Evolutionary conservation across 2,888 invertebrate species (phyloP).

Genomic region (Pantelozetes paolii): DNA sequence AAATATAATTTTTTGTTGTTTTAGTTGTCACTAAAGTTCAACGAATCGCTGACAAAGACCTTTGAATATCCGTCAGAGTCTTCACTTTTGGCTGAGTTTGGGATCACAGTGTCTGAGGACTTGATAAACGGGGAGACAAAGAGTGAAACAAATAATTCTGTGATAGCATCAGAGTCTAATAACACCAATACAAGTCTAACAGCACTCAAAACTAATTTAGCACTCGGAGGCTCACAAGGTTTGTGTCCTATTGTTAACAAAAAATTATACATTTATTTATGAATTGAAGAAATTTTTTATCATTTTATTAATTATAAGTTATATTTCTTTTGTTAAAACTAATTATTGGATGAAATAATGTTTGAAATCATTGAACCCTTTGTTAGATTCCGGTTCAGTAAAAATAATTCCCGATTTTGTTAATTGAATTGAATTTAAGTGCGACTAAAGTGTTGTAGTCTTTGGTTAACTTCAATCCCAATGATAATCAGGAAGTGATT

Average conservation of each 20-base stretch:
- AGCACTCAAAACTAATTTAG: conserved; percentile 11
- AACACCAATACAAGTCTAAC: neutral
- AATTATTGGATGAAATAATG: neutral
- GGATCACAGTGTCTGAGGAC: neutral
- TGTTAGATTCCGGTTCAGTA: neutral
- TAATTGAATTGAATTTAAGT: neutral
- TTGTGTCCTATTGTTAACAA: neutral
- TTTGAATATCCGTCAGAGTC: conserved; percentile 92
- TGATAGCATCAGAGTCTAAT: conserved; percentile 18
- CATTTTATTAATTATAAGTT: neutral
- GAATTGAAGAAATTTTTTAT: no score
- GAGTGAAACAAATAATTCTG: conserved; percentile 22
- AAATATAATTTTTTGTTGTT: neutral
- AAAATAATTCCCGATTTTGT: neutral
- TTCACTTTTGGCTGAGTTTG: conserved; percentile 65
- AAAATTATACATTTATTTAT: no score
- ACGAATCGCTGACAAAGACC: conserved; percentile 77
- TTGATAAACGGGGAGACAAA: neutral
- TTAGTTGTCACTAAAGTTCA: conserved; percentile 82
- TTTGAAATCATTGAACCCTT: neutral
- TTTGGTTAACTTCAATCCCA: neutral
- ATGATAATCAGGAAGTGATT: neutral
- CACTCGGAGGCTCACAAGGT: conserved; percentile 8
- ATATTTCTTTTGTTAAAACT: neutral
- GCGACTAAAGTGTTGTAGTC: neutral